Conservation (phyloP, 2,113 vertebrate genomes). For the Mustela lutreola region DNA sequence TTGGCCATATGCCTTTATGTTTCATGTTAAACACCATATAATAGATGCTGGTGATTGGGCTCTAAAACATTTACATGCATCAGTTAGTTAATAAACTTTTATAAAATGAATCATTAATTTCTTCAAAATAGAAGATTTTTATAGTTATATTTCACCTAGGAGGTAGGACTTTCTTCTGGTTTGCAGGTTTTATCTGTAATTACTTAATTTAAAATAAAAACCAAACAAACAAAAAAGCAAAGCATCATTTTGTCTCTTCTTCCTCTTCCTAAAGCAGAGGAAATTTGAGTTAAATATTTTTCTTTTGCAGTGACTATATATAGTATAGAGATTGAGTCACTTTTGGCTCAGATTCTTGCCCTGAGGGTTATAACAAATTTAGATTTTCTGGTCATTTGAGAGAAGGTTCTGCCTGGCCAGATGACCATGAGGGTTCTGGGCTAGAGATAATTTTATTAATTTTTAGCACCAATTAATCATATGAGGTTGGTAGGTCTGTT, state of each 20-base stretch:
- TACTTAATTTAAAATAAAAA: not conserved
- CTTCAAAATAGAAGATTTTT: slow-evolving; percentile 43
- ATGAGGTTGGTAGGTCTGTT: not conserved
- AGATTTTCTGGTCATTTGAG: not conserved
- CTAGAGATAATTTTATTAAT: not conserved
- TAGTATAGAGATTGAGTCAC: not conserved
- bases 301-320: not conserved
- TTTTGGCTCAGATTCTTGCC: not conserved
- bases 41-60: not conserved
- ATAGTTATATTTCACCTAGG: slow-evolving; percentile 46
- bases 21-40: slow-evolving; percentile 30
- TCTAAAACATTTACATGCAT: slow-evolving; percentile 29
- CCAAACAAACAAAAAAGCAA: too few relatives aligned
- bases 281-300: not conserved
- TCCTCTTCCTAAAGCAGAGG: not conserved
- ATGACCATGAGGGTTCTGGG: not conserved
- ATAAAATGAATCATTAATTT: slow-evolving; percentile 37
- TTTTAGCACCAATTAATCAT: not conserved
- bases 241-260: not conserved
- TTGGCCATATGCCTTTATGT: slow-evolving; percentile 20
- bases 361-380: not conserved
- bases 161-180: not conserved
- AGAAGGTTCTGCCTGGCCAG: not conserved
- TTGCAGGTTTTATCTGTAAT: not conserved
- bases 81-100: slow-evolving; percentile 46